Percentiles rank a stretch among this genome's conserved stretches.
Conservation (phyloP, 2,888 invertebrate species). For the Brachyptera putata region DNA sequence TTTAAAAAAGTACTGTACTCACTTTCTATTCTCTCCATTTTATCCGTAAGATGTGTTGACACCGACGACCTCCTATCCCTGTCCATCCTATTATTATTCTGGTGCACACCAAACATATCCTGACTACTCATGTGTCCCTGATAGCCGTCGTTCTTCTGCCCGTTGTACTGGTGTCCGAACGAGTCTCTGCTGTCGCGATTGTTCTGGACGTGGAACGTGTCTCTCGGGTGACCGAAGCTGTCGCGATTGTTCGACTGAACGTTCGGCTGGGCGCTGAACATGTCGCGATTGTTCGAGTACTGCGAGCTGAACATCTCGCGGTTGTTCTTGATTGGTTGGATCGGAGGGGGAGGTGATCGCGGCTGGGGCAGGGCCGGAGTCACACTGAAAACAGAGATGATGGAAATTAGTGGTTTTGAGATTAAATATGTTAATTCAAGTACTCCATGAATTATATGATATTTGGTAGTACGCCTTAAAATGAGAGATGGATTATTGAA, state of each 20-base stretch:
- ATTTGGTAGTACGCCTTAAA: no score
- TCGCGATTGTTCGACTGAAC: conserved; percentile 45
- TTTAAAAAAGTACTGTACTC: no score
- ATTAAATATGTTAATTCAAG: no score
- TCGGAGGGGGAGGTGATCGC: conserved; percentile 63
- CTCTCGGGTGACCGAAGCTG: conserved; percentile 8
- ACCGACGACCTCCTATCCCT: conserved; percentile 47
- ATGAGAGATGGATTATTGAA: no score
- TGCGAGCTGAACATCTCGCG: conserved; percentile 42
- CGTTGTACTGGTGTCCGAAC: conserved; percentile 14
- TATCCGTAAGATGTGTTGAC: conserved; percentile 68
- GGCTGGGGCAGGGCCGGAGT: conserved; percentile 48
- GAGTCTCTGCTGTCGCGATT: not conserved
- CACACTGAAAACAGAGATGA: conserved; percentile 27
- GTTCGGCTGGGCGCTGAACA: conserved; percentile 39
- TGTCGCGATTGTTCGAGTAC: conserved; percentile 35
- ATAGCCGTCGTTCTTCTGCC: no score
- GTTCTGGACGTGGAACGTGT: conserved; percentile 20
- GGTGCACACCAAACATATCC: conserved; percentile 27
- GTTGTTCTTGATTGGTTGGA: conserved; percentile 52
- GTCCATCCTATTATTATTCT: conserved; percentile 29
- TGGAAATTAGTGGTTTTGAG: not conserved
- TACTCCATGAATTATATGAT: no score
- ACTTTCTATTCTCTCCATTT: conserved; percentile 56
- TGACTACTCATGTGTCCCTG: no score